Base-by-base conservation (phyloP, 2,113 vertebrate species). In the Nesoenas mayeri region DNA sequence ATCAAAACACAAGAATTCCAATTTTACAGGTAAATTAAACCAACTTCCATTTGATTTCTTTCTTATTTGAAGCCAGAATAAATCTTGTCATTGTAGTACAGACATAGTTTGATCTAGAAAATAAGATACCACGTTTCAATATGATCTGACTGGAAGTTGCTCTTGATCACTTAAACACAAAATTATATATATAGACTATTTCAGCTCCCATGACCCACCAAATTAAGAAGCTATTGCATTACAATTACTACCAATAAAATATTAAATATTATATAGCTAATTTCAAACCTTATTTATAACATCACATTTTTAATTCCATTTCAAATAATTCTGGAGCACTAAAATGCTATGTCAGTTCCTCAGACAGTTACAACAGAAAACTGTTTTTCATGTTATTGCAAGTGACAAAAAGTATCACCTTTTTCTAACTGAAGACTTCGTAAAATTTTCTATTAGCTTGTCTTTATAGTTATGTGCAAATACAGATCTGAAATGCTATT, bases 101-200 rank as follows among this genome's bases (percentile, higher is more conserved):
- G 54, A 71, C 8, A 79, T 28, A 58, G 50, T 80, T 94, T 94
- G 64, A 92, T 88, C 82, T 83, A 77, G 64, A 94, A 93, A 86
- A 79, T 54, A 77, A 69, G 64, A 58, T 73, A 86, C 12, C 34
- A 15, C 90, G 67, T 93, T 92, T 94, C 60, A 74, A 24, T 89
- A 83, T 50, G 60, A 83, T 90, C 62, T 93, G 88, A 88, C 67
- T 88, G 67, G 40, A 85, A 95, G 31, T 14, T 80, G 36, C 25
- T 47, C 94, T 97, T 92, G 71, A 96, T 94, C 62, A 70, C 11
- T 83, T 85, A 83, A 91, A 84, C 51, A 79, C 3, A 93, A 82
- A 93, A 75, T 91, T 83, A 61, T 50, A 51, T 6, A 34, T 75
- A 58, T 34, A 72, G 29, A 56, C 6, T 84, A 28, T 73, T 88